Evolutionary conservation across 2,797 vertebrate species (phyloP).

Genomic region (Chaenodraco wilsoni): DNA sequence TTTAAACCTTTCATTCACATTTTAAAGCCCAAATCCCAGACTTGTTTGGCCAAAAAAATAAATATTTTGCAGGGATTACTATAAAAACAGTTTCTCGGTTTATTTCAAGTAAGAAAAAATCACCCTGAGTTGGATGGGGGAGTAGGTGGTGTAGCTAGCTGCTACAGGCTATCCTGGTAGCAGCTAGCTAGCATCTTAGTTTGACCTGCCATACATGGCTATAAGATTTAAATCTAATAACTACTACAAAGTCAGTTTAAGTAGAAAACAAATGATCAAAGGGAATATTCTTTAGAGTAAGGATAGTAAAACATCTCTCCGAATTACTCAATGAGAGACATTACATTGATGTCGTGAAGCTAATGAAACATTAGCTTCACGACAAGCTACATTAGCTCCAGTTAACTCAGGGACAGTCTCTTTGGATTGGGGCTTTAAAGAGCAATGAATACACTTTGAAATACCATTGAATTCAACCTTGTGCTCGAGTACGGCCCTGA

Average conservation of each 20-base stretch:
- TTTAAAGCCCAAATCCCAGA: conserved; percentile 56
- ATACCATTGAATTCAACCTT: conserved; percentile 47
- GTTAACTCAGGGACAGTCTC: neutral
- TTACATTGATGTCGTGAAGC: neutral
- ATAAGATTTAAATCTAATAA: no score
- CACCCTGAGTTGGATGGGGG: neutral
- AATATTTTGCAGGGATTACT: neutral
- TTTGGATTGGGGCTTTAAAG: conserved; percentile 59
- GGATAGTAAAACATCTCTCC: neutral
- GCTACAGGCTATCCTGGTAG: neutral
- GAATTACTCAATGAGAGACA: neutral
- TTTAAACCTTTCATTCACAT: conserved; percentile 22
- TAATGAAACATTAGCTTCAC: neutral
- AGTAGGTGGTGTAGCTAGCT: neutral
- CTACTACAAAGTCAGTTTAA: no score
- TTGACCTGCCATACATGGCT: neutral
- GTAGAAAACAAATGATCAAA: no score
- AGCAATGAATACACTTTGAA: conserved; percentile 43
- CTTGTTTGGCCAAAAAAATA: conserved; percentile 3
- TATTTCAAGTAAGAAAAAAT: no score
- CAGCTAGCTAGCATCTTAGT: no score
- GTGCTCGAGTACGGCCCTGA: conserved; percentile 27
- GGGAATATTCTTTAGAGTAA: neutral
- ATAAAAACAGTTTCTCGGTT: neutral
- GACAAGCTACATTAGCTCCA: neutral